phyloP scores from a whole-genome alignment of 2,113 vertebrate species.

The Prochilodus magdalenae region DNA sequence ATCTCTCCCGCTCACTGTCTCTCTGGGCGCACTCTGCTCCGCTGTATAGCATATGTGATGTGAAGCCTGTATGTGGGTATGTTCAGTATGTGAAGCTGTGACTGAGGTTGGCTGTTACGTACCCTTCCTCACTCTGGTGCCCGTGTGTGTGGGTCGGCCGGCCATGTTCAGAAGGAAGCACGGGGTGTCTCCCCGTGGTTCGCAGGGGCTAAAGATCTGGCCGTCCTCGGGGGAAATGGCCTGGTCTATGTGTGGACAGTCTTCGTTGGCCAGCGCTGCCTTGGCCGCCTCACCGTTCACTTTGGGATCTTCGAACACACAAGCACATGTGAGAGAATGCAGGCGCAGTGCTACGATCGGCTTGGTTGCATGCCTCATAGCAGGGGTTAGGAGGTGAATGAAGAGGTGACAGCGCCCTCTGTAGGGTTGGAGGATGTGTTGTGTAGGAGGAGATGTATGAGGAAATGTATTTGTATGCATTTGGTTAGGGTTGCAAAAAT shows the following conservation, averaged over 20 bases:
- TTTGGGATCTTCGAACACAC: conserved; percentile 94
- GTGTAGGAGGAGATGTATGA: background rate
- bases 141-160: conserved; percentile 86
- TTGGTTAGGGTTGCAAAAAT: background rate
- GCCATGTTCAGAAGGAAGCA: conserved; percentile 92
- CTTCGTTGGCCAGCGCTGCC: conserved; percentile 93
- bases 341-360: conserved; percentile 39
- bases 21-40: conserved; percentile 54
- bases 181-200: conserved; percentile 82
- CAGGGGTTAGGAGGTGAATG: conserved; percentile 6
- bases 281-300: conserved; percentile 93
- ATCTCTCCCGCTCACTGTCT: conserved; percentile 36
- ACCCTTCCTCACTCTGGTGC: conserved; percentile 93
- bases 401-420: background rate
- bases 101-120: conserved; percentile 72
- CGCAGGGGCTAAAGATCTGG: conserved; percentile 85
- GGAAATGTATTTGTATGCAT: background rate
- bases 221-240: conserved; percentile 87
- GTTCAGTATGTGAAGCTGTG: conserved; percentile 7
- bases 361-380: conserved; percentile 33
- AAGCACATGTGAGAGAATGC: conserved; percentile 84
- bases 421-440: background rate
- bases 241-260: conserved; percentile 96
- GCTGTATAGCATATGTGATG: conserved; percentile 25
- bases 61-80: conserved; percentile 3